A percentile compares a stretch with the other conserved stretches of the same genome.
Conservation (phyloP, 2,113 vertebrate species). For the Pelobates fuscus region DNA sequence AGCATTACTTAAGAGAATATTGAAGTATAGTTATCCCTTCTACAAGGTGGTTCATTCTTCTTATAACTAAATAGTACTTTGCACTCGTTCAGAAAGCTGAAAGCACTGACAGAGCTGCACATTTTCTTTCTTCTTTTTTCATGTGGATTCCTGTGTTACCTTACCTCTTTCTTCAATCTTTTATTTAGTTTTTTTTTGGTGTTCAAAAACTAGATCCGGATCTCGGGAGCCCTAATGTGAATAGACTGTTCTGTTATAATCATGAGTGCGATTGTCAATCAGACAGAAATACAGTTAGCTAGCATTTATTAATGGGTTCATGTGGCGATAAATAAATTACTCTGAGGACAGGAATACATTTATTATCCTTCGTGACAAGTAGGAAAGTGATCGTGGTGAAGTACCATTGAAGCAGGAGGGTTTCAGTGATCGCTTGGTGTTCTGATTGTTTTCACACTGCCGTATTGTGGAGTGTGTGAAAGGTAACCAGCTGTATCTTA, state of each 20-base stretch:
- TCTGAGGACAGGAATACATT: slow-evolving; percentile 38
- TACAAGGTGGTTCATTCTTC: too few relatives aligned
- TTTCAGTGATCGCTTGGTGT: slow-evolving; percentile 41
- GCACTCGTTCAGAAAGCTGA: neutral
- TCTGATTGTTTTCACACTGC: slow-evolving; percentile 52
- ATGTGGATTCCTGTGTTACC: neutral
- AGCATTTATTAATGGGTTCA: slow-evolving; percentile 48
- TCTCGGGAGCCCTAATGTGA: slow-evolving; percentile 24
- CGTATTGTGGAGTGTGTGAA: too few relatives aligned
- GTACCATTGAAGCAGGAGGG: slow-evolving; percentile 37
- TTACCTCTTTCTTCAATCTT: slow-evolving; percentile 9
- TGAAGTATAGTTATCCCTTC: too few relatives aligned
- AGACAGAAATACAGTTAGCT: slow-evolving; percentile 26
- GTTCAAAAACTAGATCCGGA: slow-evolving; percentile 1
- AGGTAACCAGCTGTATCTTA: too few relatives aligned
- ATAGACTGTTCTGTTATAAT: slow-evolving; percentile 39
- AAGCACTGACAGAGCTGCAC: slow-evolving; percentile 2
- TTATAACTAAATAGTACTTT: too few relatives aligned
- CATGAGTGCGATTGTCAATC: slow-evolving; percentile 28
- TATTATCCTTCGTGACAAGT: slow-evolving; percentile 39
- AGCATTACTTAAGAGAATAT: too few relatives aligned
- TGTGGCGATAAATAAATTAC: slow-evolving; percentile 47
- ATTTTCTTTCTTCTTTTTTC: neutral
- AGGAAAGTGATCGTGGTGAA: slow-evolving; percentile 52
- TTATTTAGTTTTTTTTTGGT: too few relatives aligned